phyloP scores from a whole-genome alignment of 2,113 vertebrate species.

The Ptychochromis oligacanthus region DNA sequence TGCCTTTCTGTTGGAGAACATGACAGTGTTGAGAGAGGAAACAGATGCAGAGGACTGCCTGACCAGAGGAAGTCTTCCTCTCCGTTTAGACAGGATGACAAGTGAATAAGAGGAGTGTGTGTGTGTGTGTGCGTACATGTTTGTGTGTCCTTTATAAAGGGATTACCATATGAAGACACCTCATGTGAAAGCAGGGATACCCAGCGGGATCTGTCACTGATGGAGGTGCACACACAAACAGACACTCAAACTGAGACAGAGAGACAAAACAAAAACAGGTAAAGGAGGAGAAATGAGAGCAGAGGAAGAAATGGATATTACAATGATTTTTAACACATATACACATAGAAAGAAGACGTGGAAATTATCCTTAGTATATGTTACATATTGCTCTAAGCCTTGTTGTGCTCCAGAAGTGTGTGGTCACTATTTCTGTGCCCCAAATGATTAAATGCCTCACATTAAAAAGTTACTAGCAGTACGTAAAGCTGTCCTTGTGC shows the following conservation, averaged over 20 bases:
- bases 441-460: slow-evolving; percentile 15
- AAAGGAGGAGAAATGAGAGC: background rate
- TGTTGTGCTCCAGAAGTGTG: background rate
- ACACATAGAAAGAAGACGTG: background rate
- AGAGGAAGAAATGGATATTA: slow-evolving; percentile 8
- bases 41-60: slow-evolving; percentile 56
- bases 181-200: slow-evolving; percentile 47
- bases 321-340: background rate
- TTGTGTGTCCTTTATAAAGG: slow-evolving; percentile 45
- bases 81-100: slow-evolving; percentile 64
- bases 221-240: slow-evolving; percentile 28
- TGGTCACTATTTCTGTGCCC: background rate
- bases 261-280: slow-evolving; percentile 31
- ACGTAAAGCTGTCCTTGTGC: slow-evolving; percentile 3
- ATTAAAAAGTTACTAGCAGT: background rate
- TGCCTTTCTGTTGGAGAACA: slow-evolving; percentile 37
- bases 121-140: slow-evolving; percentile 24
- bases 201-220: slow-evolving; percentile 46
- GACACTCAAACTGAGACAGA: background rate
- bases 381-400: slow-evolving; percentile 16
- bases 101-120: slow-evolving; percentile 49
- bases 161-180: slow-evolving; percentile 59
- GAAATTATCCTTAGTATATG: background rate
- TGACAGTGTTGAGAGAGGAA: slow-evolving; percentile 54
- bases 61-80: slow-evolving; percentile 52